Evolutionary conservation across 2,888 invertebrate species (phyloP).

Genomic region (Odontothrips loti): DNA sequence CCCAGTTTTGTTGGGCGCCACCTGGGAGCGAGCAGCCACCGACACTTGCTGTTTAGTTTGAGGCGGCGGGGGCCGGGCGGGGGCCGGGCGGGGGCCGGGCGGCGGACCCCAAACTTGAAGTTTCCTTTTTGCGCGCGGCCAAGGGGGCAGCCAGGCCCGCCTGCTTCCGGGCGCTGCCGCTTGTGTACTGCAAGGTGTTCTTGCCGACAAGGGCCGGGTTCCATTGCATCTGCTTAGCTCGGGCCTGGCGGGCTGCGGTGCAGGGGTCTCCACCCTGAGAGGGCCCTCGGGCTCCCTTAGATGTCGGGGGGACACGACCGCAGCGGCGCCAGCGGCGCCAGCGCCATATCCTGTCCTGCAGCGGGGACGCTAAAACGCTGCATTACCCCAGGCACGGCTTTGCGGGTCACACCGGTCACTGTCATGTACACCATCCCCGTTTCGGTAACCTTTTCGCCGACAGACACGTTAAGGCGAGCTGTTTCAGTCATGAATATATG

Average conservation of each 20-base stretch:
- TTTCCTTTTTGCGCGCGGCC: neutral
- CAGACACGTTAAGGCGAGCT: too few relatives aligned
- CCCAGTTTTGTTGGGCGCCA: neutral
- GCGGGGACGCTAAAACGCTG: too few relatives aligned
- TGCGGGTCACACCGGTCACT: too few relatives aligned
- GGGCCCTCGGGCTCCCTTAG: neutral
- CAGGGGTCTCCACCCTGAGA: neutral
- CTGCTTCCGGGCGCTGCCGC: neutral
- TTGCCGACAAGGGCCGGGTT: neutral
- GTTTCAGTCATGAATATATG: too few relatives aligned
- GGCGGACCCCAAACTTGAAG: neutral
- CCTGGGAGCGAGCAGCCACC: neutral
- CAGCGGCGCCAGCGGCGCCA: too few relatives aligned
- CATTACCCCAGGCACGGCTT: too few relatives aligned
- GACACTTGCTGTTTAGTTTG: neutral
- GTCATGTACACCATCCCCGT: too few relatives aligned
- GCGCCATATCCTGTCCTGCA: too few relatives aligned
- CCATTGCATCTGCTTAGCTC: constrained; percentile 2
- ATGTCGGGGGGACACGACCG: too few relatives aligned
- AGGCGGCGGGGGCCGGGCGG: neutral
- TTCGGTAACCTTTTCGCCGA: too few relatives aligned
- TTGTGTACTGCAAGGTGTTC: neutral
- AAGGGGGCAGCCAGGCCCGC: too few relatives aligned
- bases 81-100: neutral
- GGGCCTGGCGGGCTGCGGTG: neutral